A percentile compares a stretch with the other conserved stretches of the same genome.
Evolutionary conservation across 2,797 vertebrate genomes (phyloP).

Genomic region (Sebastes cheni): DNA sequence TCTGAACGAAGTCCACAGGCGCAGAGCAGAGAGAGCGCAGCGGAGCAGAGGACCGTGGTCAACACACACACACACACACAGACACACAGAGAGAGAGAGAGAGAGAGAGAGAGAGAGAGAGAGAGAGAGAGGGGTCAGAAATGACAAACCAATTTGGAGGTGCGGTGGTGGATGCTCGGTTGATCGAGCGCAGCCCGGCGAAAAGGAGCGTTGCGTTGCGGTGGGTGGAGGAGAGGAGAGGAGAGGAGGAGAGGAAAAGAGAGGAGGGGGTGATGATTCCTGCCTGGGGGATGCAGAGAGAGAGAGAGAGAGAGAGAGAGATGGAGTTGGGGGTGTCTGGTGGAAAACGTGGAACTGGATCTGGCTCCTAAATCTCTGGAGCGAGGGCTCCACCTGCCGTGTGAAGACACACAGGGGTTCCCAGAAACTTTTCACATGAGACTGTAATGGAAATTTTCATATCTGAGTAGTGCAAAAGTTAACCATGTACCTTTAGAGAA

Average conservation of each 20-base stretch:
- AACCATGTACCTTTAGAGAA: too few species aligned
- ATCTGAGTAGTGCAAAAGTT: too few species aligned
- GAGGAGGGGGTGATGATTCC: slow-evolving; percentile 66
- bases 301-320: slow-evolving; percentile 37
- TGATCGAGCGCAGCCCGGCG: slow-evolving; percentile 67
- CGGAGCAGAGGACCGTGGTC: slow-evolving; percentile 61
- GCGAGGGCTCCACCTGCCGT: slow-evolving; percentile 83
- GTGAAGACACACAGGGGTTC: slow-evolving; percentile 38
- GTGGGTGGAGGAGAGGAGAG: slow-evolving; percentile 42
- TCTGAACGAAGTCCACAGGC: slow-evolving; percentile 66
- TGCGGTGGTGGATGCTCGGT: slow-evolving; percentile 75
- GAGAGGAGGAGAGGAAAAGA: slow-evolving; percentile 44
- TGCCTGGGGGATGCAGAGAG: slow-evolving; percentile 69
- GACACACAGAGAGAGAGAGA: not conserved
- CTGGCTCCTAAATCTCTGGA: slow-evolving; percentile 67
- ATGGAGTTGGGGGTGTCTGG: slow-evolving; percentile 57
- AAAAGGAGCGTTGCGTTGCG: slow-evolving; percentile 64
- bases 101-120: slow-evolving; percentile 20
- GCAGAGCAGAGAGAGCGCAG: slow-evolving; percentile 50
- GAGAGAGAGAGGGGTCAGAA: slow-evolving; percentile 71
- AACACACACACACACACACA: not conserved
- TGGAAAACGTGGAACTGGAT: slow-evolving; percentile 77
- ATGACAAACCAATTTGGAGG: slow-evolving; percentile 85
- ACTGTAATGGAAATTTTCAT: not conserved
- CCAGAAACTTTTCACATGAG: not conserved